A percentile compares a stretch with the other conserved stretches of the same genome.
These are phyloP conservation scores for Phataginus tricuspis DNA, from an alignment of 2,797 vertebrate species.

Conservation along the genomic window DNA sequence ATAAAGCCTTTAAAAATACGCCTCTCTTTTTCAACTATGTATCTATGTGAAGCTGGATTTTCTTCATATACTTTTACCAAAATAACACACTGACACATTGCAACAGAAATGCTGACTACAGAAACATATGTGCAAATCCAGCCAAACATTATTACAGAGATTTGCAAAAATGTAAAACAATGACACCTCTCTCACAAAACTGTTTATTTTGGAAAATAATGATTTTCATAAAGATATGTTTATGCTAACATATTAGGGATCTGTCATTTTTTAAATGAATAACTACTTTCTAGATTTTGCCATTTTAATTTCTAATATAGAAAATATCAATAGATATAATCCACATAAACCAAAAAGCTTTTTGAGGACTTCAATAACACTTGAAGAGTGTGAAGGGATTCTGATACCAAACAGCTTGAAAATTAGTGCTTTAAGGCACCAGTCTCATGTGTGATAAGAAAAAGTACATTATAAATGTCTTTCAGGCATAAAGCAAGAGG, in stretches of 20 bases:
- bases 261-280: neutral
- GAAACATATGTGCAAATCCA: neutral
- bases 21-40: neutral
- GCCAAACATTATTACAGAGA: neutral
- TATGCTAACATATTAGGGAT: neutral
- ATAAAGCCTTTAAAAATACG: neutral
- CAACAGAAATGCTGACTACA: neutral
- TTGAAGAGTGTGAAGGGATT: neutral
- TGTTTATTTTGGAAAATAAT: neutral
- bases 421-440: neutral
- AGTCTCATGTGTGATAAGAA: neutral
- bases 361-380: neutral
- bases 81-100: neutral
- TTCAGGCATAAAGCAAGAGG: neutral
- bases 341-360: neutral
- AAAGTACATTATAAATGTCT: neutral
- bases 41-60: neutral
- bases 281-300: neutral
- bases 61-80: neutral
- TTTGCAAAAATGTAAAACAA: neutral
- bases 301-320: neutral
- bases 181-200: neutral
- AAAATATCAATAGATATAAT: neutral
- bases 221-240: constrained; percentile 9
- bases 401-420: neutral